These are phyloP conservation scores for Argyresthia goedartella DNA, from an alignment of 2,888 invertebrate genomes.

Conservation along the genomic window DNA sequence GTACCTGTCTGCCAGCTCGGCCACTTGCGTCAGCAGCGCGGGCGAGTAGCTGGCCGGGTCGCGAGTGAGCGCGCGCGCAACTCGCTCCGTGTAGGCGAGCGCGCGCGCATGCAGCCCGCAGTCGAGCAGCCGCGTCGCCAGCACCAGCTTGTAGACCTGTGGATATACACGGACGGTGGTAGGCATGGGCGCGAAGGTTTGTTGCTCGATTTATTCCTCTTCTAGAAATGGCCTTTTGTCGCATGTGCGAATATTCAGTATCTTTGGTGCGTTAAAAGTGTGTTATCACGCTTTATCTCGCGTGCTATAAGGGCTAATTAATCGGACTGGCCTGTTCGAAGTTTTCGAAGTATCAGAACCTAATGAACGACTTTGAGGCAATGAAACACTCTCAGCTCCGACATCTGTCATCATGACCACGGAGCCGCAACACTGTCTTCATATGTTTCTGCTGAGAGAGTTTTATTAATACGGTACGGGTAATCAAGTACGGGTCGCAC, in stretches of 20 bases:
- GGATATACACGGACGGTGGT: too few species aligned
- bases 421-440: too few species aligned
- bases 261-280: background rate
- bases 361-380: too few species aligned
- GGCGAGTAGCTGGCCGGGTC: constrained; percentile 69
- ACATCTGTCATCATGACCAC: too few species aligned
- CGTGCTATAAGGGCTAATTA: too few species aligned
- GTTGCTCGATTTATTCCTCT: background rate
- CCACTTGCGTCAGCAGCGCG: constrained; percentile 64
- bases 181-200: constrained; percentile 11
- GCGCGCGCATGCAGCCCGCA: constrained; percentile 84
- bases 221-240: background rate
- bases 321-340: too few species aligned
- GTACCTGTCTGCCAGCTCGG: constrained; percentile 41
- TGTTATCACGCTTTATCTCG: too few species aligned
- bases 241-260: background rate
- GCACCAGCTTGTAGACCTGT: constrained; percentile 86
- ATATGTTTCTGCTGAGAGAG: too few species aligned
- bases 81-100: constrained; percentile 85
- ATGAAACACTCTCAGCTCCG: too few species aligned
- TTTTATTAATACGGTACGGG: too few species aligned
- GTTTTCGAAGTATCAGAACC: too few species aligned
- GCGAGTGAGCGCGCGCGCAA: constrained; percentile 75
- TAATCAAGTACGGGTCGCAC: too few species aligned
- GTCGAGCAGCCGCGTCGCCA: constrained; percentile 81